Conservation (phyloP, 1,140 invertebrate species). For the Phymastichus coffea region DNA sequence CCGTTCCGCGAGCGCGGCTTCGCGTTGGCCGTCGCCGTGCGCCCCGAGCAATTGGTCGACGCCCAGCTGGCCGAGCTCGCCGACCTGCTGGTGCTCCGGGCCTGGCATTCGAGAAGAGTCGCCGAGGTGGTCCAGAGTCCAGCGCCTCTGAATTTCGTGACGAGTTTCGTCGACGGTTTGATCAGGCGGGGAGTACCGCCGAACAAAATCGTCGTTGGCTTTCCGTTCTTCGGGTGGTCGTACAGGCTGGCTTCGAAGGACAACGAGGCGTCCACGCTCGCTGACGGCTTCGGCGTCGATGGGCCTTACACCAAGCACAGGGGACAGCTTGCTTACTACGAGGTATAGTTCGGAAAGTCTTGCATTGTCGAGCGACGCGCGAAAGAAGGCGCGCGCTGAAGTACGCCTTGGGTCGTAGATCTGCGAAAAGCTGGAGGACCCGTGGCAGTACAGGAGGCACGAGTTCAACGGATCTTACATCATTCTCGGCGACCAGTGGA, state of each 20-base stretch:
- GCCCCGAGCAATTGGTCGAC: conserved; percentile 39
- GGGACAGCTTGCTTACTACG: conserved; percentile 67
- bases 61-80: conserved; percentile 34
- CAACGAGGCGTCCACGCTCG: conserved; percentile 18
- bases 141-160: conserved; percentile 38
- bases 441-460: conserved; percentile 65
- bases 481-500: conserved; percentile 77
- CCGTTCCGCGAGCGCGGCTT: conserved; percentile 35
- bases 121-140: conserved; percentile 38
- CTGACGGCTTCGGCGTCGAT: conserved; percentile 54
- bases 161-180: conserved; percentile 37
- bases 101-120: conserved; percentile 46
- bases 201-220: conserved; percentile 63
- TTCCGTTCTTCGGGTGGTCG: conserved; percentile 65
- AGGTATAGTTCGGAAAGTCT: conserved; percentile 46
- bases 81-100: conserved; percentile 47
- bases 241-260: conserved; percentile 54
- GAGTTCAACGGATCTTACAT: conserved; percentile 71
- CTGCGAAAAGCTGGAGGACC: conserved; percentile 65
- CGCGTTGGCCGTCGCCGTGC: conserved; percentile 37
- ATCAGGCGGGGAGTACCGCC: conserved; percentile 50
- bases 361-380: neutral
- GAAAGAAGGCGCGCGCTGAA: no score
- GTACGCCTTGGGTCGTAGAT: conserved; percentile 60
- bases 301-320: conserved; percentile 67